Evolutionary conservation across 2,888 invertebrate species (phyloP).

Genomic region (Ametastegia equiseti): DNA sequence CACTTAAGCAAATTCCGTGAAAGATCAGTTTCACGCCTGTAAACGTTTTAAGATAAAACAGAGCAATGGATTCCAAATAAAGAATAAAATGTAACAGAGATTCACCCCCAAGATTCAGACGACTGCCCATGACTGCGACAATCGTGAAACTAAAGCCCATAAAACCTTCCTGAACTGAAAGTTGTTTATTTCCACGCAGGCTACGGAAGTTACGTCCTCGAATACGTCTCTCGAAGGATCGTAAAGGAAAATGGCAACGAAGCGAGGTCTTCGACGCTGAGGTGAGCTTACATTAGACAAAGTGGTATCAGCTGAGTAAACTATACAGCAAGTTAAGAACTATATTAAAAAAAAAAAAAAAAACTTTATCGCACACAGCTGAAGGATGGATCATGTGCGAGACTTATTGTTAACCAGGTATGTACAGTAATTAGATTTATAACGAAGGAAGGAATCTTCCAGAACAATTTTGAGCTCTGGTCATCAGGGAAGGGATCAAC

Average conservation of each 20-base stretch:
- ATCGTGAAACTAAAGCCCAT: constrained; percentile 1
- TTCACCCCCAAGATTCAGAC: background rate
- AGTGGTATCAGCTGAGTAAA: background rate
- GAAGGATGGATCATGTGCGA: background rate
- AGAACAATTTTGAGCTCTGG: background rate
- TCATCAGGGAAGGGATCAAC: background rate
- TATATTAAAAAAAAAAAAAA: background rate
- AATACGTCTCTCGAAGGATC: constrained; percentile 3
- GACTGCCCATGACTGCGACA: constrained; percentile 26
- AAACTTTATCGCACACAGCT: constrained; percentile 1
- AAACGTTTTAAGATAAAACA: constrained; percentile 3
- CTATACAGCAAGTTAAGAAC: background rate
- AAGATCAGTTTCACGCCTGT: constrained; percentile 28
- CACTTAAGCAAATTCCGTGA: constrained; percentile 18
- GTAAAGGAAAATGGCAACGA: constrained; percentile 29
- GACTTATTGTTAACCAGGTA: constrained; percentile 24
- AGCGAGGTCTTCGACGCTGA: background rate
- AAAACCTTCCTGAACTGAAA: constrained; percentile 17
- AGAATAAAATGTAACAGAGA: constrained; percentile 14
- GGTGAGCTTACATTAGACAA: constrained; percentile 15
- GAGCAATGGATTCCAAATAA: constrained; percentile 9
- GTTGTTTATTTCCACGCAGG: constrained; percentile 36
- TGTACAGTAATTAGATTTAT: constrained; percentile 8
- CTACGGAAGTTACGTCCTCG: constrained; percentile 16
- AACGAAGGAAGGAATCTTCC: background rate